These are phyloP conservation scores for Hesperia comma DNA, from an alignment of 2,888 invertebrate genomes.

Conservation along the genomic window DNA sequence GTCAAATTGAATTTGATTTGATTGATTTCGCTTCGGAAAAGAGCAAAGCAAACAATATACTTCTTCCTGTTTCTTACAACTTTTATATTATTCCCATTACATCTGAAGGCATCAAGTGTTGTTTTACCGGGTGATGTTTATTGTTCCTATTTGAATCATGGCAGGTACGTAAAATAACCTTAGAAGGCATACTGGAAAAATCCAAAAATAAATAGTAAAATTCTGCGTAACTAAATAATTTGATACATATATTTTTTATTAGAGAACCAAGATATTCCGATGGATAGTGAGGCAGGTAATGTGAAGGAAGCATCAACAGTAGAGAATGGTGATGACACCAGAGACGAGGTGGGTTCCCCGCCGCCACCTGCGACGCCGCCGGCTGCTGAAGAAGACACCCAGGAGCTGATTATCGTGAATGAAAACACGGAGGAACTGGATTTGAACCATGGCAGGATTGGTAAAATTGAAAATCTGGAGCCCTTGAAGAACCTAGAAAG, in stretches of 20 bases:
- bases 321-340: constrained; percentile 46
- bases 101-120: not conserved
- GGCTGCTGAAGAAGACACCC: constrained; percentile 67
- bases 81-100: constrained; percentile 13
- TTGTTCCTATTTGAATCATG: constrained; percentile 25
- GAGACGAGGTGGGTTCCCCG: constrained; percentile 50
- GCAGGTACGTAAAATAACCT: constrained; percentile 36
- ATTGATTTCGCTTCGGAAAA: not conserved
- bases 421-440: constrained; percentile 90
- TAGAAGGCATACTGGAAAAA: not conserved
- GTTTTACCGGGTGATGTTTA: constrained; percentile 13
- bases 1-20: no score
- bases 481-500: constrained; percentile 89
- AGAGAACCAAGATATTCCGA: constrained; percentile 59
- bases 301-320: constrained; percentile 44
- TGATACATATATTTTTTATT: constrained; percentile 20
- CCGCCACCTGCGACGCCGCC: constrained; percentile 62
- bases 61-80: constrained; percentile 14
- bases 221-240: no score
- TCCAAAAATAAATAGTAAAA: not conserved
- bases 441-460: constrained; percentile 94
- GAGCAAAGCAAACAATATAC: constrained; percentile 44
- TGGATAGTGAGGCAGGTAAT: constrained; percentile 49
- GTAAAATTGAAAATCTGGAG: constrained; percentile 93
- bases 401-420: constrained; percentile 86